Conservation (phyloP, 1,140 invertebrate species). For the Drosophila paulistorum region DNA sequence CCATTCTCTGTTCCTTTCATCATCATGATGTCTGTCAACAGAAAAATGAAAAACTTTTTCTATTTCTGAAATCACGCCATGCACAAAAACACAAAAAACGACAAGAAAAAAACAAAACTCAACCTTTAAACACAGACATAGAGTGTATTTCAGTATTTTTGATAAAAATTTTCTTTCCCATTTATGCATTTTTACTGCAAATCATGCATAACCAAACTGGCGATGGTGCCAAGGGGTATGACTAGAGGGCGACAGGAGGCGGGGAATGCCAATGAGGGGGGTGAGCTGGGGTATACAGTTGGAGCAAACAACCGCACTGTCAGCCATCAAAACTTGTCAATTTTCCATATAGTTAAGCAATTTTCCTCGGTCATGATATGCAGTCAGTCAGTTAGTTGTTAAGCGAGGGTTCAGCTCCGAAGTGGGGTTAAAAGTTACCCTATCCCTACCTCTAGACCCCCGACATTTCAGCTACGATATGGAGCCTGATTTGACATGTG, state of each 20-base stretch:
- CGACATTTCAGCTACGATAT: slow-evolving; percentile 14
- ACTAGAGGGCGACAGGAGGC: slow-evolving; percentile 35
- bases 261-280: neutral
- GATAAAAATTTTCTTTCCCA: slow-evolving; percentile 54
- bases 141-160: slow-evolving; percentile 31
- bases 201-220: slow-evolving; percentile 38
- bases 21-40: slow-evolving; percentile 28
- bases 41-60: slow-evolving; percentile 61
- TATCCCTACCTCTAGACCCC: neutral
- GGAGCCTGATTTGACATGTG: slow-evolving; percentile 58
- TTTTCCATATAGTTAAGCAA: slow-evolving; percentile 81
- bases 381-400: slow-evolving; percentile 10
- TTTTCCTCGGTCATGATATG: slow-evolving; percentile 64
- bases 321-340: slow-evolving; percentile 76
- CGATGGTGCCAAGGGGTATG: neutral
- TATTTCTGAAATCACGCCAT: slow-evolving; percentile 70
- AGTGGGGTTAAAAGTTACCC: slow-evolving; percentile 13
- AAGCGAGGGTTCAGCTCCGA: slow-evolving; percentile 7
- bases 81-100: slow-evolving; percentile 34
- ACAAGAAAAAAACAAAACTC: slow-evolving; percentile 28
- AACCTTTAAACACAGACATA: slow-evolving; percentile 1
- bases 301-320: slow-evolving; percentile 62
- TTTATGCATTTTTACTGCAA: slow-evolving; percentile 66
- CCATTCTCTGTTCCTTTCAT: neutral
- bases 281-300: neutral